Evolutionary conservation across 2,888 invertebrate genomes (phyloP).

Genomic region (Aphodius sticticus): DNA sequence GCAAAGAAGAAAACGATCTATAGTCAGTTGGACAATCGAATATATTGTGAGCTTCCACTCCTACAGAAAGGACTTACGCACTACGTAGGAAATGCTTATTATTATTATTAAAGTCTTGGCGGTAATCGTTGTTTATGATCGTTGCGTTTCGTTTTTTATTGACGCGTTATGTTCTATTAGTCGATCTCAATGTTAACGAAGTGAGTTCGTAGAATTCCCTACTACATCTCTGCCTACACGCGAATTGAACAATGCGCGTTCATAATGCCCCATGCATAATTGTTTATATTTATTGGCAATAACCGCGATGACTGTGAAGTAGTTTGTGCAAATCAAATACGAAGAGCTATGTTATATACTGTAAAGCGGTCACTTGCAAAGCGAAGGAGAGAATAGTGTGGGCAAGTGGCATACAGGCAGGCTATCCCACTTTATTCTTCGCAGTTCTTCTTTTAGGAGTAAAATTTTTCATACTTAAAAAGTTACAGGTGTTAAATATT

Average conservation of each 20-base stretch:
- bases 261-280: background rate
- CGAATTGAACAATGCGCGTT: background rate
- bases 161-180: background rate
- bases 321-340: background rate
- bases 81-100: background rate
- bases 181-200: conserved; percentile 4
- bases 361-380: background rate
- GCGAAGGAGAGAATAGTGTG: background rate
- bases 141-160: background rate
- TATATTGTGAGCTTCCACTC: background rate
- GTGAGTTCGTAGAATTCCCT: background rate
- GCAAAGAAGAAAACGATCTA: background rate
- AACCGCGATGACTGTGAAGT: background rate
- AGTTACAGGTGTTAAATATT: too few relatives aligned
- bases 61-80: background rate
- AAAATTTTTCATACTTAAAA: too few relatives aligned
- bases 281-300: background rate
- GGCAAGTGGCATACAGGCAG: too few relatives aligned
- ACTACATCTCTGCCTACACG: background rate
- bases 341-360: background rate
- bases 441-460: too few relatives aligned
- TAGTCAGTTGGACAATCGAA: background rate
- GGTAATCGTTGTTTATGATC: background rate
- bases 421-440: too few relatives aligned
- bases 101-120: background rate